phyloP scores from a whole-genome alignment of 1,140 invertebrate genomes.

The Bemisia tabaci region DNA sequence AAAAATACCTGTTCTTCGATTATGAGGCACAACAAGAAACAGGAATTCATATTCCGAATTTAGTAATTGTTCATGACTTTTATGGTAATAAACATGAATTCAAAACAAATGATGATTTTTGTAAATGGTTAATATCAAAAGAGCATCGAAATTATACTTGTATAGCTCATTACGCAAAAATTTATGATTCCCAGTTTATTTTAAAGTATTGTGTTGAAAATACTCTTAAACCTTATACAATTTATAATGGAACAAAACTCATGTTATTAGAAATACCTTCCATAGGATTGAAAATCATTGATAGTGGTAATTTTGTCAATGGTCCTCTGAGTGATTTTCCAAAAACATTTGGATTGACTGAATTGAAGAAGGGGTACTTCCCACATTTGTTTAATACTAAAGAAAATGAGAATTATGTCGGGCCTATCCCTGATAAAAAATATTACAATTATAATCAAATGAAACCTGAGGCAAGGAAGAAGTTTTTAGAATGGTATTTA shows the following conservation, averaged over 20 bases:
- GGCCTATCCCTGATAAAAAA: slow-evolving; percentile 10
- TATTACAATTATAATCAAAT: slow-evolving; percentile 10
- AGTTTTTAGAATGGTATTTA: slow-evolving; percentile 11
- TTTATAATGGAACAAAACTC: slow-evolving; percentile 13
- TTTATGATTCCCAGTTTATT: slow-evolving; percentile 9
- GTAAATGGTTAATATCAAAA: slow-evolving; percentile 12
- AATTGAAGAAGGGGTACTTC: slow-evolving; percentile 15
- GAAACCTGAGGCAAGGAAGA: slow-evolving; percentile 5
- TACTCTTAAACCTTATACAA: slow-evolving; percentile 11
- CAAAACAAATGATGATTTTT: slow-evolving; percentile 10
- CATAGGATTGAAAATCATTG: slow-evolving; percentile 8
- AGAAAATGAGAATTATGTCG: slow-evolving; percentile 13
- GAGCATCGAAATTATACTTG: slow-evolving; percentile 9
- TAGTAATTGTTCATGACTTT: slow-evolving; percentile 5
- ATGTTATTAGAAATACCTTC: slow-evolving; percentile 10
- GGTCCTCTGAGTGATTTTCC: slow-evolving; percentile 2
- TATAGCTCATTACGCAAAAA: slow-evolving; percentile 8
- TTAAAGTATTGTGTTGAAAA: slow-evolving; percentile 11
- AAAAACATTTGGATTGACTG: slow-evolving; percentile 6
- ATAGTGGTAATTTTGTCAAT: slow-evolving; percentile 7
- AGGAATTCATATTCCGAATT: slow-evolving; percentile 8
- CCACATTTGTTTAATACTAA: slow-evolving; percentile 10
- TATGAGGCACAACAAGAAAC: slow-evolving; percentile 7
- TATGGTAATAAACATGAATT: slow-evolving; percentile 8
- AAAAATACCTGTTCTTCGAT: slow-evolving; percentile 10